Base-by-base conservation (phyloP, 2,888 invertebrate genomes). In the Coenonympha arcania region DNA sequence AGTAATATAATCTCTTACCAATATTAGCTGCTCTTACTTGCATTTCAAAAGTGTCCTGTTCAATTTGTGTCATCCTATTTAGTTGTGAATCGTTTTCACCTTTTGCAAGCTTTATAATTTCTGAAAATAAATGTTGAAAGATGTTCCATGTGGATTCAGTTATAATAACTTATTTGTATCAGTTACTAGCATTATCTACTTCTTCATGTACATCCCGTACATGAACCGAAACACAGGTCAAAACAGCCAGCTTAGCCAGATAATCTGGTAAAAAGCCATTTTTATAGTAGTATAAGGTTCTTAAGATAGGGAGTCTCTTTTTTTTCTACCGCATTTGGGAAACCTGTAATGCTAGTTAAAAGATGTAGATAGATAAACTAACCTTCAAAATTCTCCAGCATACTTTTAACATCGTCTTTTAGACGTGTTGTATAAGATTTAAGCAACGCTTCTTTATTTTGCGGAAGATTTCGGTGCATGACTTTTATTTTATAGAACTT, bases 361-460 rank as follows among this genome's bases (percentile, higher is more conserved):
- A 30, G 6, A 8, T 40, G 6, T 15, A 30, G 6, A 30, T 26
- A 33, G 13, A 36, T 3, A 13, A 15, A 48, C 45, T 45, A 88
- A 93, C 97, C 97, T 88, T 95, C 94, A 79, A 96, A 98, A 79
- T 99, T 99, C 76, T 99, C 98, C 47, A 97, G 86, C 94, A 99
- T 97, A 62, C 98, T 96, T 76, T 95, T 96, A 0, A 98, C 94
- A 82, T 98, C 98, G 78, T 98, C 98, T 78, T 98, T 98, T 39
- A 99, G 86, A 52, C 98, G 89, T 13, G 95, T 95, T 54, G 96
- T 94, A 76, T 98, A 99, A 0, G 97, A 97, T 82, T 98, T 97
- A 8, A 99, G 80, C 24, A 98, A 86, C 9, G 97, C 96, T 85
- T 98, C 98, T 79, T 98, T 98, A 58, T 95, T 95, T 83, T 97